A percentile compares a stretch with the other conserved stretches of the same genome.
phyloP scores from a whole-genome alignment of 92 coral and sea anemone genomes.

The Phymanthus crucifer region DNA sequence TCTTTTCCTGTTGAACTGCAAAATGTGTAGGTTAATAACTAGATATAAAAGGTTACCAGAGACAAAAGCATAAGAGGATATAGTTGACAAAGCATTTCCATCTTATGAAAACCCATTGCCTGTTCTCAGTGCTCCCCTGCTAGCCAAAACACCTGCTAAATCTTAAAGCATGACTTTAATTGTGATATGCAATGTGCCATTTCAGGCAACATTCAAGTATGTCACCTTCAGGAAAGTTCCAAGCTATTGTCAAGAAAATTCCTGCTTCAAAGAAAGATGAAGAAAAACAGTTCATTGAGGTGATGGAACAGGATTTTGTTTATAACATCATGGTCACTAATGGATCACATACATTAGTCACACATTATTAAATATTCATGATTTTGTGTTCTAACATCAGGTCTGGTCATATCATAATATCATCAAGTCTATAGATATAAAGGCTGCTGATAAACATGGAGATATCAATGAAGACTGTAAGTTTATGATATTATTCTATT shows the following conservation, averaged over 20 bases:
- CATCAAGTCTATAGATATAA: constrained; percentile 66
- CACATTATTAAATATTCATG: neutral
- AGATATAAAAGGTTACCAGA: too few relatives aligned
- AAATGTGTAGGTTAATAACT: constrained; percentile 63
- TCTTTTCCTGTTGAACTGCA: constrained; percentile 71
- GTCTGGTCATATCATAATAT: constrained; percentile 75
- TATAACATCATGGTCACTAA: too few relatives aligned
- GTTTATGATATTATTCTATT: neutral
- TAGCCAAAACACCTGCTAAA: too few relatives aligned
- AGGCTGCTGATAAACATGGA: constrained; percentile 77
- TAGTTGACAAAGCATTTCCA: too few relatives aligned
- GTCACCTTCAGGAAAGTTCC: constrained; percentile 70
- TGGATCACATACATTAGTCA: neutral
- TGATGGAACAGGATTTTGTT: neutral
- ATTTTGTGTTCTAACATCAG: constrained; percentile 29
- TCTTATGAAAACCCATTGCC: neutral
- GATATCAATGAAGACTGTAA: constrained; percentile 74
- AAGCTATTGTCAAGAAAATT: constrained; percentile 76
- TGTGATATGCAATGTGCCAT: constrained; percentile 4
- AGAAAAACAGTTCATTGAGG: constrained; percentile 90
- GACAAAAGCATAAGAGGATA: too few relatives aligned
- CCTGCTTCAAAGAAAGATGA: constrained; percentile 76
- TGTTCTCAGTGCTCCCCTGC: too few relatives aligned
- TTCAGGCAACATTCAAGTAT: constrained; percentile 62
- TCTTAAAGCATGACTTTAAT: too few relatives aligned